Evolutionary conservation across 2,888 invertebrate genomes (phyloP).

Genomic region (Punctoribates punctum): DNA sequence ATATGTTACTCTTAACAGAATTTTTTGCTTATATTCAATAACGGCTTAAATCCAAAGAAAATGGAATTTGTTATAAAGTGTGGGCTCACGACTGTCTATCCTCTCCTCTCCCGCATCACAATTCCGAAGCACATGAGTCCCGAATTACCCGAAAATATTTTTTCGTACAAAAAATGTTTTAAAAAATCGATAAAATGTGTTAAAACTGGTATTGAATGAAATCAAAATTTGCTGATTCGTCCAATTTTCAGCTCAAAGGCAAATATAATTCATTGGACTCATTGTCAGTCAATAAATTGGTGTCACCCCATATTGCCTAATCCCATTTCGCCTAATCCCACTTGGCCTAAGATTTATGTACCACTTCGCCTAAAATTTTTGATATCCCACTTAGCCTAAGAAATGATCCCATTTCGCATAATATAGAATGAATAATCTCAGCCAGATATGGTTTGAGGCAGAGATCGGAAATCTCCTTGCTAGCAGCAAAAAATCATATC

Average conservation of each 20-base stretch:
- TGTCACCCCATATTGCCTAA: no score
- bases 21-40: constrained; percentile 30
- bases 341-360: no score
- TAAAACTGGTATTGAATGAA: neutral
- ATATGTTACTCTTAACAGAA: constrained; percentile 28
- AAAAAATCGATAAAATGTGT: constrained; percentile 1
- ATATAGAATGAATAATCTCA: no score
- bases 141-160: neutral
- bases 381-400: no score
- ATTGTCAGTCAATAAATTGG: neutral
- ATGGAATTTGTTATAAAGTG: constrained; percentile 14
- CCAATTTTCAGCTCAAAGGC: neutral
- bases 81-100: neutral
- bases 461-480: no score
- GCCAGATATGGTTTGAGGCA: no score
- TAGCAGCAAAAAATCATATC: no score
- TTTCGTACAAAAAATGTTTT: neutral
- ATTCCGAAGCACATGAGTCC: neutral
- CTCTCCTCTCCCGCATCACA: constrained; percentile 5
- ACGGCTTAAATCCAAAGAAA: constrained; percentile 25
- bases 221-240: constrained; percentile 9
- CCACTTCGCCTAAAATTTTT: no score
- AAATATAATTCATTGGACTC: neutral
- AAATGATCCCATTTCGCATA: no score
- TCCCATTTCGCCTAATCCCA: no score